Evolutionary conservation across 2,113 vertebrate species (phyloP).

Genomic region (Dolichotis patagonum): DNA sequence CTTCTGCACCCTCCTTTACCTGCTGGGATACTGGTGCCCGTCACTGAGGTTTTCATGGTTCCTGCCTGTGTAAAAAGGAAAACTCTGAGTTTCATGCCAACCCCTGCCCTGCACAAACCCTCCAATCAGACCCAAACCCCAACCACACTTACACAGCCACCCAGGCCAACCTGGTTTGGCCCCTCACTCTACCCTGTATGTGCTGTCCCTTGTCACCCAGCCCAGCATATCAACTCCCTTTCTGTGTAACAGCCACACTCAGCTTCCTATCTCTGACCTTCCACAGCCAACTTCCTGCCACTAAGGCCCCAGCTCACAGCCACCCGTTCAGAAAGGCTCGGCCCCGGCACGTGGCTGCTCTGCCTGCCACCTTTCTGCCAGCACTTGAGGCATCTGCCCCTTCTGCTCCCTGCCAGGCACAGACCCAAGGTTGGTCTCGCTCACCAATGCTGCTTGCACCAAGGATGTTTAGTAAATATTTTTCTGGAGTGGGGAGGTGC

Average conservation of each 20-base stretch:
- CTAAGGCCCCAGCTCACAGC: neutral
- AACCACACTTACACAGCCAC: rapidly evolving
- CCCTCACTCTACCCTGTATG: rapidly evolving
- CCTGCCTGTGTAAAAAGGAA: conserved; percentile 90
- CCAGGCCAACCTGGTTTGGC: neutral
- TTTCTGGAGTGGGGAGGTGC: neutral
- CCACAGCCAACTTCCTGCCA: neutral
- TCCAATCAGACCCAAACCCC: neutral
- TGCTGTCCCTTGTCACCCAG: rapidly evolving
- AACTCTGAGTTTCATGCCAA: neutral
- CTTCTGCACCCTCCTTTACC: conserved; percentile 85
- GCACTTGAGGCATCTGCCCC: neutral
- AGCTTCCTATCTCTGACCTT: neutral
- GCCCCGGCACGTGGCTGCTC: too few species aligned
- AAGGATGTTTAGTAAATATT: neutral
- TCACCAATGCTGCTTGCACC: neutral
- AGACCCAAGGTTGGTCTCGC: too few species aligned
- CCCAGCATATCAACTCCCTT: too few species aligned
- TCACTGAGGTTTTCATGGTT: conserved; percentile 93
- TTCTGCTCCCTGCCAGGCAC: too few species aligned
- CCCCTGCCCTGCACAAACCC: too few species aligned
- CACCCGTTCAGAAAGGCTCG: neutral
- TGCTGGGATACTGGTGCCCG: conserved; percentile 94
- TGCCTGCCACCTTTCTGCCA: neutral
- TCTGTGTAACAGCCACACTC: neutral